Evolutionary conservation across 2,113 vertebrate genomes (phyloP), one percentile per base, ranked within the genome.

Genomic region (Sebastes schlegelii): DNA sequence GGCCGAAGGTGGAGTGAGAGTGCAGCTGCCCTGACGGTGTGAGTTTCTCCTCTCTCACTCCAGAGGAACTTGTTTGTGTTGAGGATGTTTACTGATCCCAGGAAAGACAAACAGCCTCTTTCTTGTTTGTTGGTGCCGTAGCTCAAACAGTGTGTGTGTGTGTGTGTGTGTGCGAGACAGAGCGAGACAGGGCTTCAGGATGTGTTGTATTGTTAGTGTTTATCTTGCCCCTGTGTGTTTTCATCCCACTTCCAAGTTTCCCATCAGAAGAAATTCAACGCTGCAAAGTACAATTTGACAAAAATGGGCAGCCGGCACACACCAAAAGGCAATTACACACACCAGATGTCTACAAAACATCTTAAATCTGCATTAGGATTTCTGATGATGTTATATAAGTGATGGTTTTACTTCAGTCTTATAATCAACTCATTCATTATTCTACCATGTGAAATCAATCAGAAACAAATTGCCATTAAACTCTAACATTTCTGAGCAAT

Each of bases 81-180:
- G 92, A 94, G 93, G 92, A 95, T 95, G 95, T 96, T 96, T 95
- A 94, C 95, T 79, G 88, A 94, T 95, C 94, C 92, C 92, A 90
- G 91, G 89, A 90, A 94, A 95, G 93, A 94, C 95, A 96, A 96
- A 95, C 93, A 92, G 82, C 74, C 85, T 69, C 77, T 46, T 88
- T 93, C 86, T 93, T 94, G 92, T 93, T 92, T 93, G 92, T 86
- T 79, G 79, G 85, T 86, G 40, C 65, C 62, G 26, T 69, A 80
- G 52, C 81, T 92, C 93, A 94, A 93, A 95, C 92, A 95, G 23
- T 79, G 83, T 76, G 72, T 68, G 78, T 76, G 86, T 73, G 67
- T 42, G 62, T 60, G 67, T 61, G 49, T 51, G 52, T 34, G 57
- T 16, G 79, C 2, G 80, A 4, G 84, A 54, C 17, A 67, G 54